phyloP scores from a whole-genome alignment of 2,888 invertebrate genomes.

The Drosophila algonquin region DNA sequence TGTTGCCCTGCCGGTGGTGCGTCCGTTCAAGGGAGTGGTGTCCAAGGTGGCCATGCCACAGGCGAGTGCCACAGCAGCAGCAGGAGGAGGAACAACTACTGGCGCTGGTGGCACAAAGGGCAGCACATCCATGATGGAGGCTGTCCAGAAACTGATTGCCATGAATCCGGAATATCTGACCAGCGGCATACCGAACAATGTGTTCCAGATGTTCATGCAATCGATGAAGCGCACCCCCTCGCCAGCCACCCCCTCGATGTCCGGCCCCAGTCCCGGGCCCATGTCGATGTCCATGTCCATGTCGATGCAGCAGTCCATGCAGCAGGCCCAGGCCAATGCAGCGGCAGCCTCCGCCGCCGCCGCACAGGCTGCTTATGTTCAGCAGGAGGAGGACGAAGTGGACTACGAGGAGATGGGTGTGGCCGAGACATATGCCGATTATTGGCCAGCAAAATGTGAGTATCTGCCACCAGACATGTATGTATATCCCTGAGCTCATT shows the following conservation, averaged over 20 bases:
- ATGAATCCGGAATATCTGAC: conserved; percentile 83
- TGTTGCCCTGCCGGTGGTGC: conserved; percentile 25
- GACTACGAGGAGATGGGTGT: conserved; percentile 99
- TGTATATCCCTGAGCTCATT: too few species aligned
- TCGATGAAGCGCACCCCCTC: conserved; percentile 75
- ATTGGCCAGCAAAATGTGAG: conserved; percentile 97
- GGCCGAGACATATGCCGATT: conserved; percentile 99
- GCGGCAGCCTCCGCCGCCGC: conserved; percentile 42
- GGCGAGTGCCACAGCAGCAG: conserved; percentile 38
- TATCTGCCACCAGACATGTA: conserved; percentile 24
- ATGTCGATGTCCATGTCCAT: conserved; percentile 10
- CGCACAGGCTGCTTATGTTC: conserved; percentile 46
- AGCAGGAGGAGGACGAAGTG: conserved; percentile 89
- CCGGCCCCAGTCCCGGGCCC: conserved; percentile 8
- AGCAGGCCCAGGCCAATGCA: conserved; percentile 2
- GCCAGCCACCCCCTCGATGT: neutral
- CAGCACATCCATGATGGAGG: conserved; percentile 81
- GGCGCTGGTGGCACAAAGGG: conserved; percentile 62
- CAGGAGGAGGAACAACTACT: conserved; percentile 24
- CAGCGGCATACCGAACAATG: conserved; percentile 85
- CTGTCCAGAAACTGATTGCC: conserved; percentile 82
- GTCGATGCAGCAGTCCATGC: conserved; percentile 26
- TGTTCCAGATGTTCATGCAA: conserved; percentile 87
- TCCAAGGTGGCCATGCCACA: conserved; percentile 2
- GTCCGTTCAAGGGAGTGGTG: conserved; percentile 44